Evolutionary conservation across 2,888 invertebrate genomes (phyloP).

Genomic region (Drosophila birchii): DNA sequence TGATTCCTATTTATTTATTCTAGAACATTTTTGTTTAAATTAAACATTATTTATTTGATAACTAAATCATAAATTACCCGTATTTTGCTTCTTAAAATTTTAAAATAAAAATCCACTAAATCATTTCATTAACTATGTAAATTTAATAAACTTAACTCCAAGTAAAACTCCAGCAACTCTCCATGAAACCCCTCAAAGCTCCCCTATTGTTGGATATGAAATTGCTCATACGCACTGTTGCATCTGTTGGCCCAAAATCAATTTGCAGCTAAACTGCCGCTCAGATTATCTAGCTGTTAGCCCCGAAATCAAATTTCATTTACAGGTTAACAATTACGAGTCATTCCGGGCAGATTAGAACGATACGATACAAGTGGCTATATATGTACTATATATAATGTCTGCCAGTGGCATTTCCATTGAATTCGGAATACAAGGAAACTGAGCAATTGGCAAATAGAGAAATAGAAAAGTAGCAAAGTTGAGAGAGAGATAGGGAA

Average conservation of each 20-base stretch:
- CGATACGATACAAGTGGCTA: constrained; percentile 1
- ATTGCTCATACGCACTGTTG: constrained; percentile 28
- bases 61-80: not conserved
- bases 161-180: not conserved
- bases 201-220: not conserved
- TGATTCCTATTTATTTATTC: too few relatives aligned
- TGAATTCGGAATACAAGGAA: not conserved
- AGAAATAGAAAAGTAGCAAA: not conserved
- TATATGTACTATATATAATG: not conserved
- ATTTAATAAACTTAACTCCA: not conserved
- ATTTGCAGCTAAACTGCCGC: constrained; percentile 24
- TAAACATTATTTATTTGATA: not conserved
- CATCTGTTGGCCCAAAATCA: constrained; percentile 22
- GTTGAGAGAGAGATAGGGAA: not conserved
- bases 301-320: constrained; percentile 34
- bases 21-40: not conserved
- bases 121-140: too few relatives aligned
- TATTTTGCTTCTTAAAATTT: not conserved
- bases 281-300: constrained; percentile 28
- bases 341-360: constrained; percentile 24
- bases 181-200: not conserved
- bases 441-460: constrained; percentile 1
- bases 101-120: not conserved
- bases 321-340: constrained; percentile 39
- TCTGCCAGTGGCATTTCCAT: constrained; percentile 29